phyloP scores from a whole-genome alignment of 2,797 vertebrate genomes.

The Oceanodroma leucorhoa region DNA sequence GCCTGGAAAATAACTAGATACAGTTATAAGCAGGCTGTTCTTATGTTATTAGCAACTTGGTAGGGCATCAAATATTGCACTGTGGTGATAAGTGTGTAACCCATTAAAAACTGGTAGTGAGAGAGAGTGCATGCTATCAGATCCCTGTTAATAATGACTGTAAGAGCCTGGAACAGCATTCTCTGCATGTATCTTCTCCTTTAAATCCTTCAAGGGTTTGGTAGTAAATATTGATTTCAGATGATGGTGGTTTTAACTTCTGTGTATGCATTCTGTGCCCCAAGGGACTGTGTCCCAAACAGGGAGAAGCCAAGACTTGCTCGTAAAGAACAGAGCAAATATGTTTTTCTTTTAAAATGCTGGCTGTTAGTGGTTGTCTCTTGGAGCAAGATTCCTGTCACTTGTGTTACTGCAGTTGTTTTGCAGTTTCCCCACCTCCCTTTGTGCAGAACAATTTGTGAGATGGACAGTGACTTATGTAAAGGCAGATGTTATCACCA shows the following conservation, averaged over 20 bases:
- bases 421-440: not conserved
- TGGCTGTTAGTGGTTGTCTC: slow-evolving; percentile 32
- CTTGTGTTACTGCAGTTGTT: not conserved
- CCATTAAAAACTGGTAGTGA: not conserved
- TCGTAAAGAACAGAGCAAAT: slow-evolving; percentile 49
- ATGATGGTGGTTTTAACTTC: slow-evolving; percentile 61
- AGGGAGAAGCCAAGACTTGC: slow-evolving; percentile 69
- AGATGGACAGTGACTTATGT: not conserved
- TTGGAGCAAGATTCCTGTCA: slow-evolving; percentile 1
- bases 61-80: not conserved
- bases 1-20: not conserved
- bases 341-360: slow-evolving; percentile 62
- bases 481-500: not conserved
- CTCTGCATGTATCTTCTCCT: not conserved
- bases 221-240: slow-evolving; percentile 72
- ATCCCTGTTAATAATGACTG: not conserved
- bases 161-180: not conserved
- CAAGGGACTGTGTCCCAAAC: slow-evolving; percentile 52
- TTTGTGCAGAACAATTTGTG: not conserved
- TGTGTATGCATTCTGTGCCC: slow-evolving; percentile 56
- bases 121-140: not conserved
- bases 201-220: slow-evolving; percentile 42
- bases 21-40: not conserved
- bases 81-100: not conserved
- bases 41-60: not conserved